Percentiles rank a stretch among this genome's conserved stretches.
Conservation (phyloP, 2,113 vertebrate species). For the Cacatua alba region DNA sequence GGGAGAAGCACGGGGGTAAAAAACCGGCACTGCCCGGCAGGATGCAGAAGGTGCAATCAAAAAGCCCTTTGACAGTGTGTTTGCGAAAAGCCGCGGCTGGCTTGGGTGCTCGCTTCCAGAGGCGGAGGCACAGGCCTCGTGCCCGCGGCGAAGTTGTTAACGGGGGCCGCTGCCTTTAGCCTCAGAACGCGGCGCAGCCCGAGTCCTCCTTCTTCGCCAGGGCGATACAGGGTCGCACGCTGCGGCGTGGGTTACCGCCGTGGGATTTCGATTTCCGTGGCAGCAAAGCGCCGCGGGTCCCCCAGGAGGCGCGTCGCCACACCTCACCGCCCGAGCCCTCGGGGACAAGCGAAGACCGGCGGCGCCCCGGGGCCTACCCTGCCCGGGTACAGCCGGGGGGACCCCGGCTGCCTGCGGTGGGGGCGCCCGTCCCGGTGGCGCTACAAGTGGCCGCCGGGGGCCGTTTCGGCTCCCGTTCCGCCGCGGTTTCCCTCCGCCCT, state of each 20-base stretch:
- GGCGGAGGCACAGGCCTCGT: neutral
- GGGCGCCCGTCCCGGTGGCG: neutral
- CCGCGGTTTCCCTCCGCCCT: neutral
- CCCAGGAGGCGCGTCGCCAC: neutral
- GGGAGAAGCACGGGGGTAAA: neutral
- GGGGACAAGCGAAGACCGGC: neutral
- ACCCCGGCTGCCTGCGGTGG: neutral
- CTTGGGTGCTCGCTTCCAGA: neutral
- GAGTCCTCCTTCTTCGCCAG: neutral
- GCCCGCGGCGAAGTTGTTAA: neutral
- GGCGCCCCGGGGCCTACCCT: neutral
- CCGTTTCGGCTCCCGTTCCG: neutral
- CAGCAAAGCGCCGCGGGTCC: neutral
- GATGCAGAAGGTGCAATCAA: neutral
- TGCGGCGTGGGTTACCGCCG: neutral
- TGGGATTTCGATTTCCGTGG: neutral
- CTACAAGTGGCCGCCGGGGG: slow-evolving; percentile 66
- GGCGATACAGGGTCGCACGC: neutral
- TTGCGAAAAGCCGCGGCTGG: neutral
- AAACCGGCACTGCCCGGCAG: neutral
- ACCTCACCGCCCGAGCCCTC: neutral
- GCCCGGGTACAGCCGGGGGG: neutral
- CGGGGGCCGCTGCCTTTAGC: neutral
- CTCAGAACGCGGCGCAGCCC: neutral
- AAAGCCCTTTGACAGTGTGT: neutral